Evolutionary conservation across 2,888 invertebrate species (phyloP), one percentile per base, ranked within the genome.

Genomic region (Lochmaea capreae): DNA sequence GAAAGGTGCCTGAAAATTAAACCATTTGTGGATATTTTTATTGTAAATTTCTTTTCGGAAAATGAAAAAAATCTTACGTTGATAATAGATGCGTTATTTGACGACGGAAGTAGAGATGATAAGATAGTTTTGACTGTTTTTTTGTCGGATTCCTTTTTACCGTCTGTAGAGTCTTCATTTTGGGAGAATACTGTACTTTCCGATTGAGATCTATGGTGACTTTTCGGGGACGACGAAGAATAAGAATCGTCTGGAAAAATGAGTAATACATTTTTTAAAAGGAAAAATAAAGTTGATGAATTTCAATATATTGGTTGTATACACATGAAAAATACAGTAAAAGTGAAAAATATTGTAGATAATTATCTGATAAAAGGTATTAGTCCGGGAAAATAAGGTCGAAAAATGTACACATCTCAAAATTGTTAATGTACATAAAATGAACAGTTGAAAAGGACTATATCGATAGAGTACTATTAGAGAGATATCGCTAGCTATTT

Each of bases 91-190:
- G 85, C 84, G 18, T 87, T 88, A 5, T 88, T 86, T 1, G 89
- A 86, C 8, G 91, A 90, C 1, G 92, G 91, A 72, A 93, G 84
- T 5, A 94, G 86, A 82, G 93, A 92, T 8, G 92, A 92, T 9
- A 94, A 86, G 77, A 94, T 90, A 39, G 90, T 91, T 83, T 93
- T 93, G 8, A 92, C 90, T 43, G 90, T 84, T 90, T 92, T 82
- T 77, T 91, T 92, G 79, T 90, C 90, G 1, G 81, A 74, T 70
- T 87, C 87, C 78, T 88, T 89, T 73, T 87, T 89, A 43, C 75
- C 79, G 73, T 87, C 87, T n/a, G 75, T 74, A 6, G 77, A 74
- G 67, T 85, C 86, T 65, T 86, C 85, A 63, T 78, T 79, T 71
- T 83, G 84, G 16, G 82, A 78, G 76, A 84, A 80, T 49, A 81